A percentile compares a stretch with the other conserved stretches of the same genome.
Evolutionary conservation across 1,140 invertebrate species (phyloP).

Genomic region (Drosophila micromelanica): DNA sequence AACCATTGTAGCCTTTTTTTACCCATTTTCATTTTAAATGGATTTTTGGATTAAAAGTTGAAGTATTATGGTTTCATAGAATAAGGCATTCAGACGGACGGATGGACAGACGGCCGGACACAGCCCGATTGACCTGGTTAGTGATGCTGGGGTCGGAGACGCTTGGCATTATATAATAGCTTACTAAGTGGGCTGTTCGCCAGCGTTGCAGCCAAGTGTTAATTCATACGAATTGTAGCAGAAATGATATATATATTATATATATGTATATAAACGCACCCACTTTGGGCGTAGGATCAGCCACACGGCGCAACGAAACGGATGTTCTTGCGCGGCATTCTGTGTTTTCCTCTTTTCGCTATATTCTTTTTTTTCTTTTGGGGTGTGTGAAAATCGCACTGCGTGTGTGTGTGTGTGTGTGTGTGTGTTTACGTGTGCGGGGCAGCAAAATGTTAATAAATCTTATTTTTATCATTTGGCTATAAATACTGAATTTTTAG

Average conservation of each 20-base stretch:
- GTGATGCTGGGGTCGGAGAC: too few relatives aligned
- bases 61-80: too few relatives aligned
- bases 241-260: constrained; percentile 1
- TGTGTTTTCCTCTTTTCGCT: constrained; percentile 28
- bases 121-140: too few relatives aligned
- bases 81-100: too few relatives aligned
- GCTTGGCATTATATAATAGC: constrained; percentile 15
- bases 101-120: too few relatives aligned
- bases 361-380: constrained; percentile 18
- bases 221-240: constrained; percentile 35
- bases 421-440: constrained; percentile 40
- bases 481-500: constrained; percentile 85
- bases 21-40: too few relatives aligned
- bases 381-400: constrained; percentile 45
- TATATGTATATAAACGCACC: not conserved
- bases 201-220: constrained; percentile 40
- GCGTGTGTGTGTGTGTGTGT: constrained; percentile 39
- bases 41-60: too few relatives aligned
- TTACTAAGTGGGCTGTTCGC: constrained; percentile 69
- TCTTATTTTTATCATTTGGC: constrained; percentile 85
- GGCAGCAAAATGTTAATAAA: constrained; percentile 84
- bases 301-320: constrained; percentile 65
- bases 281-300: constrained; percentile 61
- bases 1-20: too few relatives aligned
- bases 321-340: constrained; percentile 66